phyloP scores from a whole-genome alignment of 2,888 invertebrate genomes.

The Brachycybe producta region DNA sequence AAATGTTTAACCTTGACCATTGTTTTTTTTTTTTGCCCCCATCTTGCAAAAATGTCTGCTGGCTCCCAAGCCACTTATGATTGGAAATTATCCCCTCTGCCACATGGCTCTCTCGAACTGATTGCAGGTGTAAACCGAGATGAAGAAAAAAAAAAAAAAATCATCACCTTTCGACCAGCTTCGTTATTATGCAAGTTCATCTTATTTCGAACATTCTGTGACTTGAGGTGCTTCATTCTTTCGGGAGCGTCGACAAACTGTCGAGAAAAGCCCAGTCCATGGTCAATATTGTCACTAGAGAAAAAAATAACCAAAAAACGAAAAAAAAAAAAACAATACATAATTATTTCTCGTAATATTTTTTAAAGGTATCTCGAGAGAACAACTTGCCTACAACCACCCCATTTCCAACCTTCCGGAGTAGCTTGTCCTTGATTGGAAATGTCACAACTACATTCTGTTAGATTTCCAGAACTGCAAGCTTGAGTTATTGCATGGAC shows the following conservation, averaged over 20 bases:
- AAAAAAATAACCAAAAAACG: constrained; percentile 4
- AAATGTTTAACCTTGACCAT: too few relatives aligned
- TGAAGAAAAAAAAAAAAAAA: constrained; percentile 22
- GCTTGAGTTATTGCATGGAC: constrained; percentile 44
- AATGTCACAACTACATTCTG: constrained; percentile 43
- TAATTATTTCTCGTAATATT: not conserved
- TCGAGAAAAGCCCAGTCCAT: constrained; percentile 42
- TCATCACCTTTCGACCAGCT: constrained; percentile 41
- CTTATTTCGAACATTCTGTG: constrained; percentile 38
- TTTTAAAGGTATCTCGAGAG: not conserved
- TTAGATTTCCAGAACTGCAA: constrained; percentile 44
- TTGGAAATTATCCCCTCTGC: too few relatives aligned
- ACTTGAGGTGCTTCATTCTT: constrained; percentile 32
- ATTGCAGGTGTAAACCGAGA: too few relatives aligned
- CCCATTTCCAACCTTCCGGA: constrained; percentile 44
- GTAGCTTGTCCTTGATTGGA: constrained; percentile 34
- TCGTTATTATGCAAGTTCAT: constrained; percentile 46
- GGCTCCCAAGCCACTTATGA: too few relatives aligned
- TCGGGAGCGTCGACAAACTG: constrained; percentile 45
- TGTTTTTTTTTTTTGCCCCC: too few relatives aligned
- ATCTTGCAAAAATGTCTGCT: too few relatives aligned
- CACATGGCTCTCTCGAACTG: too few relatives aligned
- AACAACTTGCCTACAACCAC: constrained; percentile 40
- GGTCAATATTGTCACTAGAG: constrained; percentile 42
- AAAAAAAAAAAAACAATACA: not conserved